Percentiles rank a stretch among this genome's conserved stretches.
Conservation (phyloP, 2,797 vertebrate species). For the Heteromormyrus szaboi region DNA sequence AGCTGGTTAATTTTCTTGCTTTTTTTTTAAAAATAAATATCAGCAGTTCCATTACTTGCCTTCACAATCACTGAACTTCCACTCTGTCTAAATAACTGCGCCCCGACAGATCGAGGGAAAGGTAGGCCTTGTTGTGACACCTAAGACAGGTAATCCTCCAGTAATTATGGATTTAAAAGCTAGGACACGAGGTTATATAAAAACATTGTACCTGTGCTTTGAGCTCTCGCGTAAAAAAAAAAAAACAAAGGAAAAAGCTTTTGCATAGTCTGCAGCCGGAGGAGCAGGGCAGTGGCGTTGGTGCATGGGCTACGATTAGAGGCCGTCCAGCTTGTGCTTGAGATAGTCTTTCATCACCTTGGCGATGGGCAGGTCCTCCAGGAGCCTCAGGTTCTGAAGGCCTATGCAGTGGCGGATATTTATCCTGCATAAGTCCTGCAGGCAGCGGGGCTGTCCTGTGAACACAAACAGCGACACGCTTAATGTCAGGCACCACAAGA, state of each 20-base stretch:
- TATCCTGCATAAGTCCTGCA: slow-evolving; percentile 97
- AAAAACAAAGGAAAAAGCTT: slow-evolving; percentile 65
- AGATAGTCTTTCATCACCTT: slow-evolving; percentile 99
- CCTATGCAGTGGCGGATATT: slow-evolving; percentile 95
- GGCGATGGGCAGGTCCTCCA: slow-evolving; percentile 93
- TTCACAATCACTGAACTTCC: background rate
- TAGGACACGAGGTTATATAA: slow-evolving; percentile 67
- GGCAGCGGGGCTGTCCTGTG: slow-evolving; percentile 85
- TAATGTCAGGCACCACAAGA: background rate
- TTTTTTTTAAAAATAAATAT: background rate
- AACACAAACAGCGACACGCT: background rate
- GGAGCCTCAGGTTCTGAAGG: slow-evolving; percentile 87
- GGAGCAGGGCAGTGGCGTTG: slow-evolving; percentile 54
- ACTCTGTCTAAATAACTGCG: background rate
- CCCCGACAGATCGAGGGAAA: background rate
- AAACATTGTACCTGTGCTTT: slow-evolving; percentile 68
- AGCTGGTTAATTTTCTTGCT: background rate
- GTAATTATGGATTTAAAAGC: slow-evolving; percentile 64
- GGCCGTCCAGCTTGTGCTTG: slow-evolving; percentile 95
- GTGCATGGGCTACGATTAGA: slow-evolving; percentile 61
- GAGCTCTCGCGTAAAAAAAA: slow-evolving; percentile 52
- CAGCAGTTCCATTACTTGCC: background rate
- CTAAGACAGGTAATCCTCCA: slow-evolving; percentile 33
- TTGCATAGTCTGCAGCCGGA: slow-evolving; percentile 92
- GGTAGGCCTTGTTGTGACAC: background rate